These are phyloP conservation scores for Megathymus violae DNA, from an alignment of 1,140 invertebrate species.

Conservation along the genomic window DNA sequence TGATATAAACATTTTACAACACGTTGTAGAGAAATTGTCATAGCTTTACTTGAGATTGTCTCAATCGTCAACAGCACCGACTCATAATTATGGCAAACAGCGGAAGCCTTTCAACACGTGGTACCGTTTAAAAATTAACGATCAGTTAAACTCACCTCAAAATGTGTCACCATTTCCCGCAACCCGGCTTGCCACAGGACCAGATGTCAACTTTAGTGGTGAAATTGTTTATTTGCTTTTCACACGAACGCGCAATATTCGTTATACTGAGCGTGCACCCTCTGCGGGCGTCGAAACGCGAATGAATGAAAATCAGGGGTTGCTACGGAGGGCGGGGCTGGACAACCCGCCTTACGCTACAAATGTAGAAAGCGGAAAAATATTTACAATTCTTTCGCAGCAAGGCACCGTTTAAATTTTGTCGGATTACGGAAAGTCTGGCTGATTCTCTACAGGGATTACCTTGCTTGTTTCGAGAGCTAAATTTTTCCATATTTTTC, in stretches of 20 bases:
- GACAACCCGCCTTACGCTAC: conserved; percentile 32
- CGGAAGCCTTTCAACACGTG: conserved; percentile 7
- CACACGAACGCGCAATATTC: conserved; percentile 37
- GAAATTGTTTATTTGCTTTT: conserved; percentile 48
- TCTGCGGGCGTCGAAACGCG: conserved; percentile 41
- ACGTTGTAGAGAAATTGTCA: no score
- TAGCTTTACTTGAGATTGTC: not conserved
- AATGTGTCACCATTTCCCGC: not conserved
- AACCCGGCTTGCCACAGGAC: not conserved
- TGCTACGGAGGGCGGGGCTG: conserved; percentile 59
- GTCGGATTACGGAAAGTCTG: conserved; percentile 49
- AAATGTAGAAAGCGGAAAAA: conserved; percentile 31
- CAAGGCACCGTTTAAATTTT: conserved; percentile 35
- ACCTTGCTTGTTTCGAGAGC: conserved; percentile 45
- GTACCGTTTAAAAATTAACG: conserved; percentile 9
- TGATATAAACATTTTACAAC: no score
- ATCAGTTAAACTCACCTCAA: conserved; percentile 24
- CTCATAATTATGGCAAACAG: conserved; percentile 13
- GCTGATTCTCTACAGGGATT: conserved; percentile 42
- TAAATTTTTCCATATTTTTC: conserved; percentile 13
- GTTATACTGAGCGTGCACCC: conserved; percentile 37
- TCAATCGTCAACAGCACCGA: conserved; percentile 1
- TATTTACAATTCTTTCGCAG: not conserved
- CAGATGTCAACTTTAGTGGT: conserved; percentile 6
- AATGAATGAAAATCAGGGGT: conserved; percentile 67